phyloP scores from a whole-genome alignment of 2,888 invertebrate species.

The Dryomyza anilis region DNA sequence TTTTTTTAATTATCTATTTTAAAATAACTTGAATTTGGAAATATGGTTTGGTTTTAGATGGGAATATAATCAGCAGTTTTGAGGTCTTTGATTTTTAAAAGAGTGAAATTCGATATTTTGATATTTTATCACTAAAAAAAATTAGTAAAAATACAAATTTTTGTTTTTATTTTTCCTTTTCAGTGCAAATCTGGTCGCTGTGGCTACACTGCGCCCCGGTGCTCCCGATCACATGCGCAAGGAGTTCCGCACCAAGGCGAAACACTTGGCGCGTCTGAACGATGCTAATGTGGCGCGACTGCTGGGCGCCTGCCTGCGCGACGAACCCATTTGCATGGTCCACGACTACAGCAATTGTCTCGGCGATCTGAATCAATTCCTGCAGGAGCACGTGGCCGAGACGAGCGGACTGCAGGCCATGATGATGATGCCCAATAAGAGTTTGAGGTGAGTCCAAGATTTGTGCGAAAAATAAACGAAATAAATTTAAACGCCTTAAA shows the following conservation, averaged over 20 bases:
- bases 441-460: constrained; percentile 68
- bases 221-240: constrained; percentile 67
- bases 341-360: constrained; percentile 70
- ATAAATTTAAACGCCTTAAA: no score
- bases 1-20: no score
- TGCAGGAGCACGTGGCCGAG: constrained; percentile 80
- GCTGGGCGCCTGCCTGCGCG: constrained; percentile 74
- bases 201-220: constrained; percentile 72
- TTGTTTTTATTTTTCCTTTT: background rate
- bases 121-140: no score
- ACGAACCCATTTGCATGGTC: constrained; percentile 77
- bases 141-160: no score
- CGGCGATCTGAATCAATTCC: constrained; percentile 84
- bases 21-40: no score
- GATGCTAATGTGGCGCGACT: constrained; percentile 76
- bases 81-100: no score
- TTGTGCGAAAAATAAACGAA: background rate
- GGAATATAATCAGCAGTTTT: no score
- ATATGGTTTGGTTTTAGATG: no score
- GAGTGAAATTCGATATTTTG: no score
- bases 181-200: constrained; percentile 69
- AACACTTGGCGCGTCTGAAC: constrained; percentile 70
- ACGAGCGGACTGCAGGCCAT: constrained; percentile 52
- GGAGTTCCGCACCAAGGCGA: constrained; percentile 76
- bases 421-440: constrained; percentile 65